A percentile compares a stretch with the other conserved stretches of the same genome.
phyloP scores from a whole-genome alignment of 2,888 invertebrate species.

The Aelia acuminata region DNA sequence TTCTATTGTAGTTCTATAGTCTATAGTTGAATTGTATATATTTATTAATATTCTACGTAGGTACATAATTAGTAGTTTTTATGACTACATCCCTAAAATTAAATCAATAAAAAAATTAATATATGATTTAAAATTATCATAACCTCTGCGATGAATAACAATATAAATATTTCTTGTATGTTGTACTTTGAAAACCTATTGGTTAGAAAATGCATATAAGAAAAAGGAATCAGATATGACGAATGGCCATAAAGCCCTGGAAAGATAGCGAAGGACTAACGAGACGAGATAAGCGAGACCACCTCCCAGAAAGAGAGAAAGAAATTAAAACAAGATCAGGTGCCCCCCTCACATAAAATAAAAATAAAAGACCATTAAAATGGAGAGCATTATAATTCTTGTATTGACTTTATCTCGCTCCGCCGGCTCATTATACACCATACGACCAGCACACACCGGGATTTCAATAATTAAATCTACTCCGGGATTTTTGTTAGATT shows the following conservation, averaged over 20 bases:
- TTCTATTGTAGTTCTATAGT: too few species aligned
- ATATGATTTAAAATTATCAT: too few species aligned
- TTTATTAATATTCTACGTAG: too few species aligned
- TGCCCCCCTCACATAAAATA: conserved; percentile 57
- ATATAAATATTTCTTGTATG: background rate
- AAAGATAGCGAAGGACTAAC: background rate
- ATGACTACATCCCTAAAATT: too few species aligned
- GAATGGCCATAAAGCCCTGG: conserved; percentile 39
- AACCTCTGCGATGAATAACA: too few species aligned
- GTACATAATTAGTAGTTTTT: too few species aligned
- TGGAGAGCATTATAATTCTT: conserved; percentile 65
- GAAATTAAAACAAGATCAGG: conserved; percentile 56
- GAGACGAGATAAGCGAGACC: conserved; percentile 3
- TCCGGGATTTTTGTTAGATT: conserved; percentile 63
- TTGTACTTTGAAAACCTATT: background rate
- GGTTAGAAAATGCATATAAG: background rate
- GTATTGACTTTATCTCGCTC: conserved; percentile 64
- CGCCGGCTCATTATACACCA: conserved; percentile 58
- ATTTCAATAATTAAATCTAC: conserved; percentile 64
- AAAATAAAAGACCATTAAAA: conserved; percentile 65
- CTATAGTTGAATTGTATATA: too few species aligned
- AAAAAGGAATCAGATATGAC: conserved; percentile 10
- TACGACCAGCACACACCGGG: conserved; percentile 60
- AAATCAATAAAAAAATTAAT: too few species aligned
- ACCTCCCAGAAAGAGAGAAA: conserved; percentile 53